Evolutionary conservation across 2,797 vertebrate species (phyloP), one percentile per base, ranked within the genome.

Genomic region (Tragelaphus oryx): DNA sequence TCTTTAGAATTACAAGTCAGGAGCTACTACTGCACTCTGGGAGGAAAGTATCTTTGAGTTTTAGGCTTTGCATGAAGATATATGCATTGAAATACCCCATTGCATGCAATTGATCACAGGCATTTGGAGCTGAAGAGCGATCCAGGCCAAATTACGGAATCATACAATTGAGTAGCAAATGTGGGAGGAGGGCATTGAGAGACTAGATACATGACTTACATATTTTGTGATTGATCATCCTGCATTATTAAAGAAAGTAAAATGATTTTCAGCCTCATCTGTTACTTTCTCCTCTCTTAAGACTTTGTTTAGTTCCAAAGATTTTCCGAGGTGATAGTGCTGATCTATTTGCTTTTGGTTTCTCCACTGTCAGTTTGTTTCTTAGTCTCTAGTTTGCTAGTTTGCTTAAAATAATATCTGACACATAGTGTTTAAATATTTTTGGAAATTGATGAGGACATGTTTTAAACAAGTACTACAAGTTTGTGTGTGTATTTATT

Each of bases 371-470:
- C 24, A 28, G 6, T 85, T 96, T 59, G 14, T 87, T 90, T 84
- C 12, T 52, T 50, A 81, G 20, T 81, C 4, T 85, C 81, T 24
- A 18, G 18, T 75, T 82, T 81, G 76, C 41, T 83, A 5, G 52
- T 83, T 95, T 92, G 68, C 52, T 90, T 86, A 82, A 65, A 95
- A 68, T 54, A 91, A 52, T 89, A 4, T 76, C 60, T 88, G 30
- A 41, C 14, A 37, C 3, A 76, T 81, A 57, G 85, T 95, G 44
- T n/a, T 90, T 79, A 92, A 50, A 14, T 76, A 28, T 90, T 92
- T 62, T 60, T 82, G 50, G 12, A 71, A 46, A n/a, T 20, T 54
- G 71, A 57, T 89, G 33, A 91, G 12, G 26, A 71, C 22, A 20
- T 80, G 41, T 84, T 93, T 95, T 83, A 88, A 90, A 17, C 6